A percentile compares a stretch with the other conserved stretches of the same genome.
Conservation (phyloP, 2,113 vertebrate species). For the Hemibagrus wyckioides region DNA sequence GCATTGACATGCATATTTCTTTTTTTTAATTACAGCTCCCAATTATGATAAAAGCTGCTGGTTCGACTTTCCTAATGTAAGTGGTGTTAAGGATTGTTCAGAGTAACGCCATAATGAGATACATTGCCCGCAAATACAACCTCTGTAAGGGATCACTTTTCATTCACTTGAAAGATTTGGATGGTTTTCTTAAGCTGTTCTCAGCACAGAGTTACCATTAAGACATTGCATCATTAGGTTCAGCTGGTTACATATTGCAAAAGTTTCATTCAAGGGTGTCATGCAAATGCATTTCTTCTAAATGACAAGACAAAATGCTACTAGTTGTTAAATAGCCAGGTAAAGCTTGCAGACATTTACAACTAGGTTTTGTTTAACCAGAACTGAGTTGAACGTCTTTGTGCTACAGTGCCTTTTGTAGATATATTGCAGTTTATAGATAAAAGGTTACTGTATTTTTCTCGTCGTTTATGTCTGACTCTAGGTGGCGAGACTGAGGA, state of each 20-base stretch:
- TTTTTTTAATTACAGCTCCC: constrained; percentile 72
- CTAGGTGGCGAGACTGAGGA: constrained; percentile 85
- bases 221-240: background rate
- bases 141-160: constrained; percentile 75
- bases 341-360: background rate
- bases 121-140: constrained; percentile 87
- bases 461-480: background rate
- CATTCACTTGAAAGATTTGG: background rate
- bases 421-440: background rate
- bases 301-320: background rate
- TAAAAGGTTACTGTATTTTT: background rate
- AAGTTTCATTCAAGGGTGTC: background rate
- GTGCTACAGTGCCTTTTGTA: background rate
- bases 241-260: background rate
- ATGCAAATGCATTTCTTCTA: background rate
- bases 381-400: background rate
- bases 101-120: constrained; percentile 91
- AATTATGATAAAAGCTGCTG: constrained; percentile 83
- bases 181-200: background rate
- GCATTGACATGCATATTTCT: background rate
- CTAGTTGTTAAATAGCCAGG: background rate
- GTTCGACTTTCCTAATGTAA: constrained; percentile 86
- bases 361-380: background rate
- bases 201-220: background rate
- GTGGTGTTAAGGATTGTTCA: constrained; percentile 73